Conservation (phyloP, 1,140 invertebrate genomes). For the Dendrolimus kikuchii region DNA sequence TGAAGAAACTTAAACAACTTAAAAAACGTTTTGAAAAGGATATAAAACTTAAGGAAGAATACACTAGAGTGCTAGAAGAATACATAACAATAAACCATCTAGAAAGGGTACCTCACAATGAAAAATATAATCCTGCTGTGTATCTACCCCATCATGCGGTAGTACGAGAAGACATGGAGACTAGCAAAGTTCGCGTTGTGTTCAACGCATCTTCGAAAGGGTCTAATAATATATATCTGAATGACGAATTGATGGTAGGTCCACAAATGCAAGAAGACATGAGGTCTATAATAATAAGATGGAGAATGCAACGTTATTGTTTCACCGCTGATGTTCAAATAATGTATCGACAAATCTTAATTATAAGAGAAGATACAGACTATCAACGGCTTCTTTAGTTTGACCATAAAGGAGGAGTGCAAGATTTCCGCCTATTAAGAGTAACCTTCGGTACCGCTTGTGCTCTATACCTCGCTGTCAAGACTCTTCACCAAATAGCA, state of each 20-base stretch:
- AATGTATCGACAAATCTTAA: conserved; percentile 46
- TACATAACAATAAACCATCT: conserved; percentile 13
- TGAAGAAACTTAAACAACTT: conserved; percentile 12
- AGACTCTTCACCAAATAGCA: no score
- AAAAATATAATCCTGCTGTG: conserved; percentile 7
- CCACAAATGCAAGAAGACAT: conserved; percentile 46
- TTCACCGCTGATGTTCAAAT: conserved; percentile 40
- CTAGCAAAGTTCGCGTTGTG: no score
- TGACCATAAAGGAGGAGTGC: conserved; percentile 5
- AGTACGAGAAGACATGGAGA: conserved; percentile 20
- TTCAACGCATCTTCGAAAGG: conserved; percentile 42
- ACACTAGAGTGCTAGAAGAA: conserved; percentile 13
- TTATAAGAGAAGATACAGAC: conserved; percentile 24
- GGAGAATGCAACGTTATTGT: conserved; percentile 26
- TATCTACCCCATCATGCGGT: conserved; percentile 39
- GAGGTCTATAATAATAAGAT: conserved; percentile 34
- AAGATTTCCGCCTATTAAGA: conserved; percentile 23
- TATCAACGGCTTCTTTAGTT: conserved; percentile 35
- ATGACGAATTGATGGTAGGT: conserved; percentile 35
- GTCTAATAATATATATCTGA: conserved; percentile 29
- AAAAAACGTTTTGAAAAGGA: conserved; percentile 14
- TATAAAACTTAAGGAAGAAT: conserved; percentile 7
- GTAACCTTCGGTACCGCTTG: conserved; percentile 34
- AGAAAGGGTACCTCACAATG: conserved; percentile 12
- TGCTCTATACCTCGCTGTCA: no score